Evolutionary conservation across 2,113 vertebrate species (phyloP).

Genomic region (Poicephalus meyeri): DNA sequence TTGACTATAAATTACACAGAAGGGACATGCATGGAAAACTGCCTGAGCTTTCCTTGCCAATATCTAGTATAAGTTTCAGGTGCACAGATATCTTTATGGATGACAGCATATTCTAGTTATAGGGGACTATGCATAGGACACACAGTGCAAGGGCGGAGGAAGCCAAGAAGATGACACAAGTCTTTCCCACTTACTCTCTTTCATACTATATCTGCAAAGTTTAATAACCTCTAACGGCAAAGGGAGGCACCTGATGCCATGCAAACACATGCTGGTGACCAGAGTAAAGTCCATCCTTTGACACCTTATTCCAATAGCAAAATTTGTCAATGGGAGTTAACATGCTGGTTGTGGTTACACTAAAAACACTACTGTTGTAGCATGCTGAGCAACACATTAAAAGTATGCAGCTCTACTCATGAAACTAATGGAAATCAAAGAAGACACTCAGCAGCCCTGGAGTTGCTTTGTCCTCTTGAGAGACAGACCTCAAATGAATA

Average conservation of each 20-base stretch:
- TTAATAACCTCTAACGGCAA: background rate
- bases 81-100: background rate
- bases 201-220: background rate
- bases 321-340: background rate
- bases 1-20: background rate
- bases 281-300: background rate
- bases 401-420: background rate
- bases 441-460: background rate
- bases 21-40: background rate
- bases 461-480: background rate
- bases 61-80: background rate
- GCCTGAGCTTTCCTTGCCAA: background rate
- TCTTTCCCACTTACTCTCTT: background rate
- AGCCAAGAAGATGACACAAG: background rate
- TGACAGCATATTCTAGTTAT: rapidly evolving
- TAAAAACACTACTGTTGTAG: background rate
- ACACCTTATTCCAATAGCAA: background rate
- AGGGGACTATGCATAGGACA: background rate
- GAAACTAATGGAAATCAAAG: background rate
- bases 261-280: rapidly evolving
- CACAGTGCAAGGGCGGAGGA: background rate
- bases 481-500: background rate
- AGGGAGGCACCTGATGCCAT: background rate
- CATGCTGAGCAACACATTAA: background rate
- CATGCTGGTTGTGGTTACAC: too few relatives aligned